Percentiles rank a stretch among this genome's conserved stretches.
phyloP scores from a whole-genome alignment of 2,113 vertebrate species.

The Cyanistes caeruleus region DNA sequence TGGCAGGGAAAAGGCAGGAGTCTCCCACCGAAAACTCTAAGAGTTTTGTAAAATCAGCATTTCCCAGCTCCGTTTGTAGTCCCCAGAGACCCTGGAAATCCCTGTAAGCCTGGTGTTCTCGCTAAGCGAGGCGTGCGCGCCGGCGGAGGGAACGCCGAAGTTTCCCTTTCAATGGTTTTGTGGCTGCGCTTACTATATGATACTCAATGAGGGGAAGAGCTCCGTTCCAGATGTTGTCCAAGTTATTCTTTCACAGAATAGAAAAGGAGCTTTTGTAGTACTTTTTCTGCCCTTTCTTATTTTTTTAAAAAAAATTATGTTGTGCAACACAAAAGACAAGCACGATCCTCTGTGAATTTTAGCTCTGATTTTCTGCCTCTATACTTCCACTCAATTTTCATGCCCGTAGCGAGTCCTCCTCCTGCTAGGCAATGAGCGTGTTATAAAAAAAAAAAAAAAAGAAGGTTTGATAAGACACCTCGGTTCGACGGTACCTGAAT shows the following conservation, averaged over 20 bases:
- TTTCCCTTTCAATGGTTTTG: neutral
- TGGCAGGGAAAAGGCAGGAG: neutral
- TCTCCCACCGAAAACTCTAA: neutral
- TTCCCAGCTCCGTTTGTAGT: neutral
- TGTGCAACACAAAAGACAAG: neutral
- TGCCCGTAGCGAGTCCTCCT: neutral
- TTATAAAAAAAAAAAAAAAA: neutral
- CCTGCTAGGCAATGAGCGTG: neutral
- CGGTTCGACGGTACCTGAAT: rapidly evolving
- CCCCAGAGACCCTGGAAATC: neutral
- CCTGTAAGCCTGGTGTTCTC: neutral
- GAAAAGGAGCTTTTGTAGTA: neutral
- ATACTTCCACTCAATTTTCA: neutral
- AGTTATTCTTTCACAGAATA: neutral
- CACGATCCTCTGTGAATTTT: neutral
- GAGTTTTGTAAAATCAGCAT: neutral
- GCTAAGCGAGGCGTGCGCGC: neutral
- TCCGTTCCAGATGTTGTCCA: neutral
- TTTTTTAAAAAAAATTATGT: neutral
- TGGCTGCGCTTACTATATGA: neutral
- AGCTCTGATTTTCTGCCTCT: neutral
- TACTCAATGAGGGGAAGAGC: neutral
- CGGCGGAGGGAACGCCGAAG: neutral
- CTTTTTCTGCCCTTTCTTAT: neutral
- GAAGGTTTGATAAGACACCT: neutral